These are phyloP conservation scores for Sminthopsis crassicaudata DNA, from an alignment of 2,113 vertebrate genomes.

Conservation along the genomic window DNA sequence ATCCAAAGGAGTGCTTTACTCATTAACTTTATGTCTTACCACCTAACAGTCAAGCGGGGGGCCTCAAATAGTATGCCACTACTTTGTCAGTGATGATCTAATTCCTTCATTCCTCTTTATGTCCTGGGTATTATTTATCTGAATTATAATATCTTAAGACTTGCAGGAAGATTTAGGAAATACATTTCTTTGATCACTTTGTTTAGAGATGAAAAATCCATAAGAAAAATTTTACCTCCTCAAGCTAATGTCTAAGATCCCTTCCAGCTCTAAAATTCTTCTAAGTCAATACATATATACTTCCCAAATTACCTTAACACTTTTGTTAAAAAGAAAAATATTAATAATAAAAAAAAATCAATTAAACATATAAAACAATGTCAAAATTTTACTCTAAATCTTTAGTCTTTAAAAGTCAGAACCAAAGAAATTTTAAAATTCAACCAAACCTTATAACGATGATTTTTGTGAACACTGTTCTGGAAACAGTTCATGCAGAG, in stretches of 20 bases:
- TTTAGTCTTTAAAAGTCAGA: background rate
- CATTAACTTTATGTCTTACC: background rate
- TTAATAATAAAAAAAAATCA: background rate
- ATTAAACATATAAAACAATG: background rate
- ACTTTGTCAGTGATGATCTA: background rate
- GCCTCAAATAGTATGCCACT: background rate
- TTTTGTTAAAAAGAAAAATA: background rate
- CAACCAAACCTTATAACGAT: constrained; percentile 96
- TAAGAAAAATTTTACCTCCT: background rate
- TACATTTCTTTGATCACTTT: background rate
- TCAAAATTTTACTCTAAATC: background rate
- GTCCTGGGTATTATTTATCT: background rate
- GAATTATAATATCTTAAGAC: background rate
- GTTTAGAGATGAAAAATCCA: background rate
- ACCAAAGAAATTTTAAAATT: background rate
- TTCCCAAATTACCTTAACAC: background rate
- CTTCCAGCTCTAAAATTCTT: background rate
- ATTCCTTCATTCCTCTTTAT: background rate
- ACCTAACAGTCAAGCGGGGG: background rate
- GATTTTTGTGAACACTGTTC: constrained; percentile 96
- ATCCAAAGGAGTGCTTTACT: background rate
- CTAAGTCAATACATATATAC: background rate
- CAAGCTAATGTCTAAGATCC: background rate
- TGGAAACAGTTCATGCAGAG: constrained; percentile 99
- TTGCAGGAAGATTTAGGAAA: background rate